Evolutionary conservation across 2,888 invertebrate genomes (phyloP), one percentile per base, ranked within the genome.

Genomic region (Ophion slaviceki): DNA sequence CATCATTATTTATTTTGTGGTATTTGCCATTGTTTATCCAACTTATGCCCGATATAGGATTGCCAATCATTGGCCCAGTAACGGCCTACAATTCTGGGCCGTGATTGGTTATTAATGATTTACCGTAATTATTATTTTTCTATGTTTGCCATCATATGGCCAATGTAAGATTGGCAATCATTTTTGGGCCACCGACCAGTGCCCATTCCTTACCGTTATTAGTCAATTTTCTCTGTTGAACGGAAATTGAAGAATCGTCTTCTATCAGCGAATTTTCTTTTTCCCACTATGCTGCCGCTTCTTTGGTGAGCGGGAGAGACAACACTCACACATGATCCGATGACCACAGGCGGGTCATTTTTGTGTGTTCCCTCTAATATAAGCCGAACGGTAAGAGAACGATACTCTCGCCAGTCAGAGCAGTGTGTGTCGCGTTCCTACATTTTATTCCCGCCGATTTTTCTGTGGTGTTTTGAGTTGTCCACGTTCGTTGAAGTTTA

Each of bases 81-180:
- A 11, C 11, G 14, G 0, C 11, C 11, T 67, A 24, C 59, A 62
- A 53, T 24, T 45, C 14, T 67, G 68, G 28, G 74, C 66, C 75
- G 79, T 79, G 68, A 62, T 68, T 67, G 68, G 45, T 67, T 47
- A 59, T 75, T 47, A 61, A 81, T 68, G 67, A 67, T 81, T 75
- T 57, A 57, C 45, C 75, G 67, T 8, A 14, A 68, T 45, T 81
- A 53, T 61, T 36, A 71, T 75, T 81, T 81, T 75, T 10, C 36
- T 72, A 57, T 67, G 45, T 57, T 32, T 40, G 14, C 77, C 67
- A 67, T 32, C 36, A 17, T 40, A 61, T 68, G 68, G 40, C 68
- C 32, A 36, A 36, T 59, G 17, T 28, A 77, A 11, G 17, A 53
- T 47, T 28, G 45, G 53, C 64, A 80, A 72, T 74, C 40, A 67